phyloP scores from a whole-genome alignment of 2,113 vertebrate genomes.

The Tenebrosternarchus preto region DNA sequence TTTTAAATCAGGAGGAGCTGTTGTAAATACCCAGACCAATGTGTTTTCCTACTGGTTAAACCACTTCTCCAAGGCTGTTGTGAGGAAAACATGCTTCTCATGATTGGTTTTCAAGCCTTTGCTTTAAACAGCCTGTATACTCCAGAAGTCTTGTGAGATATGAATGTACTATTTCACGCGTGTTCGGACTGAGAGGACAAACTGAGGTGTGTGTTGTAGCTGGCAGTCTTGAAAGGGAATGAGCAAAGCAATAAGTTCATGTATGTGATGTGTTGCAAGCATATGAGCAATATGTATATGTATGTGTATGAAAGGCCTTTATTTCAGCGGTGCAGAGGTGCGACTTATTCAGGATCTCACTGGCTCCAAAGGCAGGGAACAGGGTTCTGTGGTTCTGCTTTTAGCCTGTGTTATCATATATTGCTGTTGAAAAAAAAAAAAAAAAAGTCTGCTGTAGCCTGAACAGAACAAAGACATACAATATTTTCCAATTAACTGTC shows the following conservation, averaged over 20 bases:
- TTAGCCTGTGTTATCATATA: no score
- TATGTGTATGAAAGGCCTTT: neutral
- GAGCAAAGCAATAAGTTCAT: neutral
- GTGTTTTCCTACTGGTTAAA: conserved; percentile 16
- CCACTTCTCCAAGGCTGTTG: conserved; percentile 2
- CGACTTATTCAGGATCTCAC: neutral
- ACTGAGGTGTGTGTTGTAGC: conserved; percentile 19
- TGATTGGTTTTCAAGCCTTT: conserved; percentile 35
- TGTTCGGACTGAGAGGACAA: conserved; percentile 1
- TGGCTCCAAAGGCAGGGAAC: neutral
- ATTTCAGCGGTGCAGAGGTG: neutral
- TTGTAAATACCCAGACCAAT: conserved; percentile 1
- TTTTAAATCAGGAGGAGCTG: conserved; percentile 1
- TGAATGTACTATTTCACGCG: conserved; percentile 32
- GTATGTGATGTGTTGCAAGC: neutral
- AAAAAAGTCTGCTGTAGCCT: neutral
- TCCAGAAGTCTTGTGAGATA: conserved; percentile 29
- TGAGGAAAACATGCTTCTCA: neutral
- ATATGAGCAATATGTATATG: neutral
- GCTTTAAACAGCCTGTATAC: conserved; percentile 41
- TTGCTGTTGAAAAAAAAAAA: no score
- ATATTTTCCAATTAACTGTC: neutral
- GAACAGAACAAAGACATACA: neutral
- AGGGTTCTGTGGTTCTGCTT: no score
- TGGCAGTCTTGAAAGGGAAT: neutral